A percentile compares a stretch with the other conserved stretches of the same genome.
These are phyloP conservation scores for Myiopsitta monachus DNA, from an alignment of 2,113 vertebrate genomes.

Conservation along the genomic window DNA sequence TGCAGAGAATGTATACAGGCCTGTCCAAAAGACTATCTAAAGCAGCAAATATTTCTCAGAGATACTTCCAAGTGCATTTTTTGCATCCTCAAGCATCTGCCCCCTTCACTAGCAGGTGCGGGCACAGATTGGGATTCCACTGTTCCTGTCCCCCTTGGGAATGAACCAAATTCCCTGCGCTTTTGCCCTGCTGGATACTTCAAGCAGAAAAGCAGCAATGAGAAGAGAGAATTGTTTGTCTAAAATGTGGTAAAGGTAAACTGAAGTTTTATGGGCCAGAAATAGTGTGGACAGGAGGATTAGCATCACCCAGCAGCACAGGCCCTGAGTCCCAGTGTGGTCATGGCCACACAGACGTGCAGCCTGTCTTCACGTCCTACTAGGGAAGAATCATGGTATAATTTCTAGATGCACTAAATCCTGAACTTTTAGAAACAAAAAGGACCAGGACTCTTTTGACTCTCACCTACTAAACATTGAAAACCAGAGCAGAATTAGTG, in stretches of 20 bases:
- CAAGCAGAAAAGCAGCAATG: not conserved
- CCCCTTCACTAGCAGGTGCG: not conserved
- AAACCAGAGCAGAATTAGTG: not conserved
- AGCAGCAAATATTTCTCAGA: not conserved
- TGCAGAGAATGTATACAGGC: not conserved
- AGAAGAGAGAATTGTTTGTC: fast-evolving
- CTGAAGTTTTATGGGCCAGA: not conserved
- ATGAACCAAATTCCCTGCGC: not conserved
- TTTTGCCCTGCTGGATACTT: not conserved
- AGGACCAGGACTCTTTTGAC: not conserved
- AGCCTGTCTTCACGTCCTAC: not conserved
- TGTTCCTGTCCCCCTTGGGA: not conserved
- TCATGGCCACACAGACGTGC: fast-evolving
- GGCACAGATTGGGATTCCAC: not conserved
- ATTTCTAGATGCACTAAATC: not conserved
- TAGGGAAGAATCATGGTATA: not conserved
- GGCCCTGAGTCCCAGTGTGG: too few relatives aligned
- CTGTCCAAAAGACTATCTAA: not conserved
- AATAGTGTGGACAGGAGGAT: not conserved
- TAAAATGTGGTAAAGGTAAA: not conserved
- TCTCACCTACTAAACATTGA: not conserved
- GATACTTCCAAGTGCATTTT: not conserved
- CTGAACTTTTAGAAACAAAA: not conserved
- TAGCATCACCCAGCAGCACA: not conserved
- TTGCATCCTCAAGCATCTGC: not conserved